These are phyloP conservation scores for Lasiommata megera DNA, from an alignment of 2,888 invertebrate species.

Conservation along the genomic window DNA sequence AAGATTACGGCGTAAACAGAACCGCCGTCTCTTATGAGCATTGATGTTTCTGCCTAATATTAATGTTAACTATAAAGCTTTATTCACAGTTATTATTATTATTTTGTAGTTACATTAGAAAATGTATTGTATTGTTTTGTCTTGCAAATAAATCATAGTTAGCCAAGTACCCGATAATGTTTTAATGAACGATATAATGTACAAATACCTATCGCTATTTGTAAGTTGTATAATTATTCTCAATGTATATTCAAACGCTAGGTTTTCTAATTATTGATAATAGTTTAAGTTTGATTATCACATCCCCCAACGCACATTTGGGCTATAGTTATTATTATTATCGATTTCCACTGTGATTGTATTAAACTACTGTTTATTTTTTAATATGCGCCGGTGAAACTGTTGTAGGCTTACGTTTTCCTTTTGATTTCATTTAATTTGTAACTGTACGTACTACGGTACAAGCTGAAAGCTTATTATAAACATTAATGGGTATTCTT, in stretches of 20 bases:
- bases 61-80: neutral
- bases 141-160: neutral
- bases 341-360: conserved; percentile 29
- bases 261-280: conserved; percentile 13
- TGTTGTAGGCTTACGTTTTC: conserved; percentile 42
- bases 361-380: conserved; percentile 22
- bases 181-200: conserved; percentile 47
- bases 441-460: conserved; percentile 48
- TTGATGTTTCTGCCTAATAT: conserved; percentile 8
- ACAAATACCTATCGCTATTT: conserved; percentile 47
- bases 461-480: conserved; percentile 59
- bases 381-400: conserved; percentile 47
- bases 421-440: conserved; percentile 37
- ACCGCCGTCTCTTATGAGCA: conserved; percentile 5
- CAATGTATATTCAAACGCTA: conserved; percentile 17
- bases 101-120: neutral
- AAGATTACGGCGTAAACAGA: conserved; percentile 1
- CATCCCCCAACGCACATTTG: conserved; percentile 26
- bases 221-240: conserved; percentile 36
- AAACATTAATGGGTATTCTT: conserved; percentile 67
- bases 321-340: conserved; percentile 16
- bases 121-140: neutral
- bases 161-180: conserved; percentile 32
- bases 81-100: neutral
- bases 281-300: conserved; percentile 15